Percentiles rank a stretch among this genome's conserved stretches.
phyloP scores from a whole-genome alignment of 2,113 vertebrate species.

The Rallus limicola region DNA sequence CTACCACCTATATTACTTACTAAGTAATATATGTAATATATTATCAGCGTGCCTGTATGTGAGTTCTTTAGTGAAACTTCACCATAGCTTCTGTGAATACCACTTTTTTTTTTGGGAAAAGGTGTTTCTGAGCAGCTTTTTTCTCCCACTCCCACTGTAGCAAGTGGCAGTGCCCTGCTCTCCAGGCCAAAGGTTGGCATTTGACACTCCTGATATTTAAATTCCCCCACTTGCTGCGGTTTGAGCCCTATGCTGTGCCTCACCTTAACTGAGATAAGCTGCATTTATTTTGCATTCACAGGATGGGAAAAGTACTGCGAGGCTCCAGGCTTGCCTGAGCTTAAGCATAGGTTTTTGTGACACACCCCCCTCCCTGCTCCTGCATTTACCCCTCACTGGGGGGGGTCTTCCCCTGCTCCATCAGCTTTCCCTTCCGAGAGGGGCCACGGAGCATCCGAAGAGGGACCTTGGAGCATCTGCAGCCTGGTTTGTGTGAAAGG shows the following conservation, averaged over 20 bases:
- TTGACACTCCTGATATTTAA: background rate
- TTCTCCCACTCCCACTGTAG: background rate
- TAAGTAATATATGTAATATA: too few relatives aligned
- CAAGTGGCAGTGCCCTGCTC: background rate
- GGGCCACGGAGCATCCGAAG: background rate
- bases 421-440: background rate
- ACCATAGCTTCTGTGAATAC: background rate
- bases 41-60: background rate
- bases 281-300: background rate
- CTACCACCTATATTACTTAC: too few relatives aligned
- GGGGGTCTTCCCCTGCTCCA: background rate
- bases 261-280: background rate
- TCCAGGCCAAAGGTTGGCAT: background rate
- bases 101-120: background rate
- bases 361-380: too few relatives aligned
- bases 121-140: too few relatives aligned
- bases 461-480: background rate
- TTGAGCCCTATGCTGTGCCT: fast-evolving
- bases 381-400: background rate
- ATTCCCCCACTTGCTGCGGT: too few relatives aligned
- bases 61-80: background rate
- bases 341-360: fast-evolving
- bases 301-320: background rate
- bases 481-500: background rate
- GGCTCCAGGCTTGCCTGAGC: background rate